Evolutionary conservation across 2,888 invertebrate genomes (phyloP).

Genomic region (Standfussiana lucernea): DNA sequence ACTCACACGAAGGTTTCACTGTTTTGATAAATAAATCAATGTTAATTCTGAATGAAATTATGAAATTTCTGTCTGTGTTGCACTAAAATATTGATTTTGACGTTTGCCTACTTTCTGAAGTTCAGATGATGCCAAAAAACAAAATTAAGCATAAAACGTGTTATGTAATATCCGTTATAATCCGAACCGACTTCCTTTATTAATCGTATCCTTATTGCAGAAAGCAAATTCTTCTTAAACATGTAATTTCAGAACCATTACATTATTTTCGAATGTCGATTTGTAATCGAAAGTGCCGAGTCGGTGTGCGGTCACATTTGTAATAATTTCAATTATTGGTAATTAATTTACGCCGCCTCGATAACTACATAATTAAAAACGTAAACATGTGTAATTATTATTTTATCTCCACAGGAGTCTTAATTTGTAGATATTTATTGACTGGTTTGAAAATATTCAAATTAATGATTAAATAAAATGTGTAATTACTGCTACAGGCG

Average conservation of each 20-base stretch:
- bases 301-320: constrained; percentile 39
- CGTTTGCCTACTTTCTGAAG: neutral
- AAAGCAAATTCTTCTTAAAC: constrained; percentile 26
- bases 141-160: neutral
- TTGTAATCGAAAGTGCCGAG: constrained; percentile 14
- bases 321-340: constrained; percentile 29
- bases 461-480: constrained; percentile 12
- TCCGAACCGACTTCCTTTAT: neutral
- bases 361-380: constrained; percentile 37
- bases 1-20: neutral
- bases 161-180: constrained; percentile 29
- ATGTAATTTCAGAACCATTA: constrained; percentile 11
- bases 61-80: neutral
- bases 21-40: neutral
- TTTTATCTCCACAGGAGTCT: constrained; percentile 12
- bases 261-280: constrained; percentile 17
- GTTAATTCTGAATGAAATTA: neutral
- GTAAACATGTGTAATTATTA: constrained; percentile 38
- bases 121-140: neutral
- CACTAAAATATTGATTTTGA: neutral
- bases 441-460: constrained; percentile 14
- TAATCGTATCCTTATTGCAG: constrained; percentile 25
- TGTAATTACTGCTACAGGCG: constrained; percentile 15
- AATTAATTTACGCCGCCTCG: constrained; percentile 18
- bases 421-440: constrained; percentile 19